Conservation (phyloP, 2,888 invertebrate genomes). For the Drosophila koepferae region DNA sequence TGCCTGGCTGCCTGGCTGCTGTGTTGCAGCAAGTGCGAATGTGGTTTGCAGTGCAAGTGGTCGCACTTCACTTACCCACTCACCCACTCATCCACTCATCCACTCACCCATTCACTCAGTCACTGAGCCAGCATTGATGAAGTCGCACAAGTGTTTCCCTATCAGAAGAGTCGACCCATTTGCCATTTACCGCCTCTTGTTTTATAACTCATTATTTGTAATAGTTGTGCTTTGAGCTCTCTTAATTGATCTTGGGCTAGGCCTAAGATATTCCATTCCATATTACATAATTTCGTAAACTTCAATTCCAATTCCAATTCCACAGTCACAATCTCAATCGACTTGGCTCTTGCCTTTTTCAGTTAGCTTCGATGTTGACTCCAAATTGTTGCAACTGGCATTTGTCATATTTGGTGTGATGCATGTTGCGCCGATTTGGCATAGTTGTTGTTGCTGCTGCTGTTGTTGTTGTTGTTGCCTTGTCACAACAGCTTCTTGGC, state of each 20-base stretch:
- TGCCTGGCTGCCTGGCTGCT: background rate
- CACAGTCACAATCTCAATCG: conserved; percentile 38
- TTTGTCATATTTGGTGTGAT: conserved; percentile 78
- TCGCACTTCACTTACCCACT: conserved; percentile 7
- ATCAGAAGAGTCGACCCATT: conserved; percentile 45
- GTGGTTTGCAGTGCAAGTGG: conserved; percentile 31
- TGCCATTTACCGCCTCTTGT: conserved; percentile 35
- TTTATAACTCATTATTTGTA: conserved; percentile 17
- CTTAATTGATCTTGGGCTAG: background rate
- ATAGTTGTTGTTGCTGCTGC: conserved; percentile 29
- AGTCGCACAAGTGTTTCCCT: conserved; percentile 60
- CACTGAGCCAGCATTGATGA: conserved; percentile 22
- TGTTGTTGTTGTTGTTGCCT: conserved; percentile 38
- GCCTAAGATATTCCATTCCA: conserved; percentile 47
- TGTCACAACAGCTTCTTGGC: conserved; percentile 61
- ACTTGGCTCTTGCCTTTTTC: conserved; percentile 26
- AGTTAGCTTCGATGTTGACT: conserved; percentile 28
- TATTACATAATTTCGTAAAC: conserved; percentile 58
- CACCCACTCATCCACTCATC: background rate
- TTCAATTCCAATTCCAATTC: conserved; percentile 29
- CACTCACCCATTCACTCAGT: conserved; percentile 13
- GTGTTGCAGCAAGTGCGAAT: conserved; percentile 38
- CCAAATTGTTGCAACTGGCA: conserved; percentile 74
- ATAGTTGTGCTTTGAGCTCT: conserved; percentile 34
- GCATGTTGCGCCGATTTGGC: conserved; percentile 69